Evolutionary conservation across 2,797 vertebrate species (phyloP), one percentile per base, ranked within the genome.

Genomic region (Sebastiscus tertius): DNA sequence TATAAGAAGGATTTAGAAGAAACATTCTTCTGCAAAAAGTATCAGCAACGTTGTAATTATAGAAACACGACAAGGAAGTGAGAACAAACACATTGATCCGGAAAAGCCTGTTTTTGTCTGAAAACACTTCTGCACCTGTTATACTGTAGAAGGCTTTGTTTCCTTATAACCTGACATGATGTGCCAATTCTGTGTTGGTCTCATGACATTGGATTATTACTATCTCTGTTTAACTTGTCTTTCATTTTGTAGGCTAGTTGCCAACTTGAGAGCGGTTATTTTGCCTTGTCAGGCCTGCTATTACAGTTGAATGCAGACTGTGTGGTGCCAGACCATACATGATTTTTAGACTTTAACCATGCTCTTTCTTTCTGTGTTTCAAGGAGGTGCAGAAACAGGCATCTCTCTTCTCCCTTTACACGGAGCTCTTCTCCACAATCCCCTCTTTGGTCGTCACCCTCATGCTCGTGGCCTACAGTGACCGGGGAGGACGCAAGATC

Each of bases 371-470:
- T 79, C 80, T 92, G 31, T 94, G 80, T 72, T 72, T 88, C 5
- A 93, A 99, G 98, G 96, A 96, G 83, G 97, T 99, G 69, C 99
- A 99, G 93, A 96, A 91, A 89, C 96, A 96, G 74, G 92, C 96
- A 0, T 98, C 98, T 42, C 83, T 97, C 70, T 98, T 99, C 90
- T 95, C 83, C 66, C 96, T 96, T 77, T 97, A 97, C 89, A 72
- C 96, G 6, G 96, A 97, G 20, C 90, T 99, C 60, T 95, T 96
- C 69, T 95, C 95, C 4, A 90, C 96, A 26, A 63, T 97, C 88
- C 97, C 98, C 49, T 97, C 97, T 60, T 86, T 99, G 59, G 18
- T 96, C 24, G 95, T 97, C 89, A 97, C 98, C 0, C 96, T 99
- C 83, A 34, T 98, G 46, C 90, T 99, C 76, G 96, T 99, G 76